Evolutionary conservation across 2,888 invertebrate genomes (phyloP), one percentile per base, ranked within the genome.

Genomic region (Cryptosula pallasiana): DNA sequence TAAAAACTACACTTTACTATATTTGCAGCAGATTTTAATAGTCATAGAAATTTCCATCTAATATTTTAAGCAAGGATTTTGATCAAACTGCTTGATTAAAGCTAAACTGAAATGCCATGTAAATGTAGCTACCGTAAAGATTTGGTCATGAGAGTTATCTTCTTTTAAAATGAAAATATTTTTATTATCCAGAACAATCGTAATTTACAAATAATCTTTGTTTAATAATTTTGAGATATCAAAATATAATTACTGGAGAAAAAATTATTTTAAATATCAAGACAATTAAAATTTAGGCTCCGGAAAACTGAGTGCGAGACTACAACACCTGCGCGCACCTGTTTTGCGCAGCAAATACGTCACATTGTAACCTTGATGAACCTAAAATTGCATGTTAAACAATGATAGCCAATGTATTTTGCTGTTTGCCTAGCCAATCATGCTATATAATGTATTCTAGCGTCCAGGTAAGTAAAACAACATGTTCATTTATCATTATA

Each of bases 381-480:
- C 45, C 45, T 45, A 45, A 20, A 45, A 20, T 45, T 45, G 45
- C 45, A 45, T 45, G 20, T n/a, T 20, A 45, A 45, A 45, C 45
- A 45, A 45, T 45, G 45, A 13, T 45, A 45, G 45, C 63, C 63
- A 63, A 63, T 63, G 34, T 13, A 32, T 63, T 32, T 63, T 32
- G 9, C 29, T 63, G 29, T 63, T 63, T 63, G 27, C 32, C 9
- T 63, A 63, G 27, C 63, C 63, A 63, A 63, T 63, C 63, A 63
- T 63, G 63, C 63, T 63, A 32, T n/a, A 63, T 63, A 32, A 34
- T 34, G 63, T 63, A n/a, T 63, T 63, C n/a, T 63, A 63, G 32
- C 32, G 32, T 63, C 3, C 63, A 63, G 63, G 63, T 63, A 32
- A 63, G 63, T 5, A 16, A 63, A 63, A 27, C n/a, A 63, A n/a